Conservation (phyloP, 1,140 invertebrate genomes). For the Charaxes varanes region DNA sequence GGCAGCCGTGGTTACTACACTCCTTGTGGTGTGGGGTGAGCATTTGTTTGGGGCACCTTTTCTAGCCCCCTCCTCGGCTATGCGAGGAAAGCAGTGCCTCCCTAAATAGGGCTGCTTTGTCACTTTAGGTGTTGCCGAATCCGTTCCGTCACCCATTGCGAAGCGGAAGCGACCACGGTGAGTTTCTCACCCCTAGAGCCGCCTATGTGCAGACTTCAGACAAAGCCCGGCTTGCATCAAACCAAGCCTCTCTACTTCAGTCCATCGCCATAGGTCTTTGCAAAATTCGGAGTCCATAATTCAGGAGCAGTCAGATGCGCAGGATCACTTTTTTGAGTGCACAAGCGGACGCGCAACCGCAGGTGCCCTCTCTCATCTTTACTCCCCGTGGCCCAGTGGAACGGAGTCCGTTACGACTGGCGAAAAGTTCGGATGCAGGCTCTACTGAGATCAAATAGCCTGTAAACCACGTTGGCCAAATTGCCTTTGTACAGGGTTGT, state of each 20-base stretch:
- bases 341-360: conserved; percentile 1
- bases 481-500: too few species aligned
- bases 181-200: conserved; percentile 14
- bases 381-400: neutral
- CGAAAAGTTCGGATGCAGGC: neutral
- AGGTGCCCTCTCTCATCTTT: too few species aligned
- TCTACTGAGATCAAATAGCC: too few species aligned
- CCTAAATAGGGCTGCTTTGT: conserved; percentile 29
- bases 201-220: too few species aligned
- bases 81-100: too few species aligned
- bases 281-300: neutral
- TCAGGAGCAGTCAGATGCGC: neutral
- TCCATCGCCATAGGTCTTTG: too few species aligned
- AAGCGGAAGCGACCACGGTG: conserved; percentile 18
- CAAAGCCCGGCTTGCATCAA: too few species aligned
- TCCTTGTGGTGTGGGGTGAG: conserved; percentile 5
- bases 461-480: too few species aligned
- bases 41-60: conserved; percentile 27
- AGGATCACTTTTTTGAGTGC: conserved; percentile 1
- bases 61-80: too few species aligned
- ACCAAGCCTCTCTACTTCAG: too few species aligned
- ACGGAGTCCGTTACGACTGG: neutral
- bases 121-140: conserved; percentile 24
- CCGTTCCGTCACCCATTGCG: conserved; percentile 12
- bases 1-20: conserved; percentile 22